phyloP scores from a whole-genome alignment of 2,888 invertebrate genomes.

The Amphimallon solstitiale region DNA sequence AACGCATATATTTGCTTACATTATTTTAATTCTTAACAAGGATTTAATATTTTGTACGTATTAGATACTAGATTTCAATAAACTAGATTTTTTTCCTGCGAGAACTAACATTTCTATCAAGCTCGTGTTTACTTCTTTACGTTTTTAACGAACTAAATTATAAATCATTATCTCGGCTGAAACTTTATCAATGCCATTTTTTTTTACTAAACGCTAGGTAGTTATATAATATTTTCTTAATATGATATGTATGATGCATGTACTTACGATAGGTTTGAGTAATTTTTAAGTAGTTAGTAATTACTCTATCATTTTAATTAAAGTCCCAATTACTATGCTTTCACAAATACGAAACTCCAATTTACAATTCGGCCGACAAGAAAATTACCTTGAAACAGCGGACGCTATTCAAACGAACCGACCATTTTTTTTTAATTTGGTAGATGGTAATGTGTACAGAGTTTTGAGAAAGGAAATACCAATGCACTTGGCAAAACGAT shows the following conservation, averaged over 20 bases:
- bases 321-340: neutral
- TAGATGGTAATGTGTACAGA: too few relatives aligned
- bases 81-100: too few relatives aligned
- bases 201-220: too few relatives aligned
- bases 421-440: neutral
- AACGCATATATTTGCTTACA: too few relatives aligned
- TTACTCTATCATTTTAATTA: conserved; percentile 2
- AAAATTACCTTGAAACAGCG: conserved; percentile 8
- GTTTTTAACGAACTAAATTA: too few relatives aligned
- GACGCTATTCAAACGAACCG: neutral
- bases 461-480: neutral
- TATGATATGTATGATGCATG: neutral
- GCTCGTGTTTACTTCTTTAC: too few relatives aligned
- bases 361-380: neutral
- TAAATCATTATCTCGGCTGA: too few relatives aligned
- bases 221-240: neutral
- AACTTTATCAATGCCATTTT: too few relatives aligned
- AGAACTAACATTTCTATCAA: too few relatives aligned
- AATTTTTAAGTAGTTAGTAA: neutral
- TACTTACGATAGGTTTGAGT: neutral
- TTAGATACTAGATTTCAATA: too few relatives aligned
- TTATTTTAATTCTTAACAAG: too few relatives aligned
- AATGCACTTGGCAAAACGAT: neutral
- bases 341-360: neutral
- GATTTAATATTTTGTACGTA: too few relatives aligned